Evolutionary conservation across 2,113 vertebrate species (phyloP), one percentile per base, ranked within the genome.

Genomic region (Pica pica): DNA sequence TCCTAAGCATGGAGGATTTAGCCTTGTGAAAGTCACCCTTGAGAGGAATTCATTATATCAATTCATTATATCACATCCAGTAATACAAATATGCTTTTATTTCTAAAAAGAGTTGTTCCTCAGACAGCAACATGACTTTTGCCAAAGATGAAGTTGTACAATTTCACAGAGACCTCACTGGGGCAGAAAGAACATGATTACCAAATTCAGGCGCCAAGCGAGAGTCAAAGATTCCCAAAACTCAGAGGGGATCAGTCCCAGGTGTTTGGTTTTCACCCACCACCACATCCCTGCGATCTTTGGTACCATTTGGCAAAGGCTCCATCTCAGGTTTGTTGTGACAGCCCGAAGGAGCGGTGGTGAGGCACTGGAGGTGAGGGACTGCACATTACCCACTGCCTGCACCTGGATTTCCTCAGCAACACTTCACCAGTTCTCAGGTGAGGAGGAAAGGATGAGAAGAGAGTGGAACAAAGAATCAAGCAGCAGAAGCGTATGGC

Each of bases 131-230:
- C 1, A 0, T 23, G 26, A 75, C 37, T 80, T 86, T 65, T 55
- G 31, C 50, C 83, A 47, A 47, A 80, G 37, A 75, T 77, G 28
- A 57, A 79, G 21, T 6, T 61, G 42, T 21, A 37, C 26, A 14
- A 35, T 77, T 83, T 76, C 50, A 65, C 0, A 4, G 37, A 37
- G 33, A 71, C 20, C 7, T 80, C 0, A 0, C 24, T 57, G n/a
- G 47, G 44, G n/a, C 26, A 20, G 44, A 46, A 41, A n/a, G 59
- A 52, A 60, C 23, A 59, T 18, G 23, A 17, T 59, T 26, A 26
- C 28, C 16, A 26, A 77, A 52, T 28, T 73, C 46, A 56, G 53
- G 26, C 0, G 0, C 14, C 49, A 87, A 60, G 24, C 0, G 0
- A 60, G 37, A 64, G 8, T 21, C 27, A 76, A 57, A 64, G 67